Evolutionary conservation across 2,113 vertebrate species (phyloP).

Genomic region (Xiphophorus maculatus): DNA sequence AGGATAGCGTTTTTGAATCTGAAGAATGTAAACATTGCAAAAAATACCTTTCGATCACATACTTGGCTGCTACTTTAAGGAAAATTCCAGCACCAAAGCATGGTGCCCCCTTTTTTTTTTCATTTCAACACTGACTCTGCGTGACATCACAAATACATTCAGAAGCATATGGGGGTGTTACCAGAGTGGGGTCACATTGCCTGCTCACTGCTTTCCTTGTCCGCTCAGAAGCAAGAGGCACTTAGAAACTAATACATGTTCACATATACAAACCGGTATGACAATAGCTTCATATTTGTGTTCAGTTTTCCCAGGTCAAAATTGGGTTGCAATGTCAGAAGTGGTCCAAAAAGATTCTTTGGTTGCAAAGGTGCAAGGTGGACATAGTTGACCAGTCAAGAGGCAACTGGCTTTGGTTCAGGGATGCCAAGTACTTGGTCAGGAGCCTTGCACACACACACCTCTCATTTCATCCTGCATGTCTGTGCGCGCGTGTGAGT

Average conservation of each 20-base stretch:
- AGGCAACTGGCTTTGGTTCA: conserved; percentile 45
- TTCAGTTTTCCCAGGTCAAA: conserved; percentile 78
- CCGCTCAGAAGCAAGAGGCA: conserved; percentile 89
- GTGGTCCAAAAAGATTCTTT: conserved; percentile 83
- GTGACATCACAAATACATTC: conserved; percentile 87
- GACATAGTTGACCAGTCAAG: conserved; percentile 48
- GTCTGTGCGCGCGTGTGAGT: conserved; percentile 26
- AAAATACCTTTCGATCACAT: conserved; percentile 16
- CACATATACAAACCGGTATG: conserved; percentile 89
- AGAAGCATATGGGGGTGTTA: conserved; percentile 83
- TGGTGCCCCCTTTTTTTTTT: conserved; percentile 29
- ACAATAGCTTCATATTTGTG: conserved; percentile 70
- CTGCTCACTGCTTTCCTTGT: conserved; percentile 57
- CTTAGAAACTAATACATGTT: conserved; percentile 86
- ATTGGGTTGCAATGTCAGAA: conserved; percentile 74
- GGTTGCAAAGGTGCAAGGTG: conserved; percentile 85
- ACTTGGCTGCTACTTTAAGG: conserved; percentile 62
- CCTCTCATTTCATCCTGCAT: conserved; percentile 18
- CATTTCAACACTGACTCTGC: conserved; percentile 72
- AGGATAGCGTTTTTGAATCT: conserved; percentile 6
- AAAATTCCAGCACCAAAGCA: conserved; percentile 53
- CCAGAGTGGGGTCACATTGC: conserved; percentile 78
- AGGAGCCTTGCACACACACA: conserved; percentile 19
- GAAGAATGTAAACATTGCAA: conserved; percentile 45
- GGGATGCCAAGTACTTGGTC: conserved; percentile 28